These are phyloP conservation scores for Pteria penguin DNA, from an alignment of 2,888 invertebrate genomes.

Conservation along the genomic window DNA sequence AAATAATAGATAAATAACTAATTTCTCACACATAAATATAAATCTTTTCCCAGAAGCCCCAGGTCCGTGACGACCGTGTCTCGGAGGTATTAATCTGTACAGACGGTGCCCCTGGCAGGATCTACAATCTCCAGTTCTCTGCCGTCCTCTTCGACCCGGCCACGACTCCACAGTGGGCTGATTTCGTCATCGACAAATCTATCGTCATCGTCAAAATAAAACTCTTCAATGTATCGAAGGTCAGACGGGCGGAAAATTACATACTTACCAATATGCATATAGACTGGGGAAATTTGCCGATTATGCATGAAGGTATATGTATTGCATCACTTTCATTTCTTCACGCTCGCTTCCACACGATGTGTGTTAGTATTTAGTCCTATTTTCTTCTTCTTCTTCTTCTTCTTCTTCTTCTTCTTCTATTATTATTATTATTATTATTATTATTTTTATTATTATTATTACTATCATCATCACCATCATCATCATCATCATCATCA, in stretches of 20 bases:
- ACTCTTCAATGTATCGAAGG: not conserved
- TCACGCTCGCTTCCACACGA: too few relatives aligned
- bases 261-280: not conserved
- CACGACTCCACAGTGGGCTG: not conserved
- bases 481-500: too few relatives aligned
- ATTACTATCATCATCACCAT: too few relatives aligned
- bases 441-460: too few relatives aligned
- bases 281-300: not conserved
- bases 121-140: not conserved
- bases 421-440: too few relatives aligned
- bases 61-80: not conserved
- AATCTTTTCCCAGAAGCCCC: not conserved
- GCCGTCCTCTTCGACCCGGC: not conserved
- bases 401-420: too few relatives aligned
- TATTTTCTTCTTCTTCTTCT: too few relatives aligned
- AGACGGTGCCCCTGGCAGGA: not conserved
- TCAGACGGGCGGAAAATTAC: not conserved
- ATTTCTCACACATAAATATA: too few relatives aligned
- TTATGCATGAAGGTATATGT: not conserved
- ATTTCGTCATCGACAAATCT: not conserved
- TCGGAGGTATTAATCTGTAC: not conserved
- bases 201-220: not conserved
- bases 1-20: too few relatives aligned
- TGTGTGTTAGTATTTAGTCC: too few relatives aligned
- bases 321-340: too few relatives aligned